A percentile compares a stretch with the other conserved stretches of the same genome.
These are phyloP conservation scores for Lochmaea crataegi DNA, from an alignment of 2,888 invertebrate genomes.

Conservation along the genomic window DNA sequence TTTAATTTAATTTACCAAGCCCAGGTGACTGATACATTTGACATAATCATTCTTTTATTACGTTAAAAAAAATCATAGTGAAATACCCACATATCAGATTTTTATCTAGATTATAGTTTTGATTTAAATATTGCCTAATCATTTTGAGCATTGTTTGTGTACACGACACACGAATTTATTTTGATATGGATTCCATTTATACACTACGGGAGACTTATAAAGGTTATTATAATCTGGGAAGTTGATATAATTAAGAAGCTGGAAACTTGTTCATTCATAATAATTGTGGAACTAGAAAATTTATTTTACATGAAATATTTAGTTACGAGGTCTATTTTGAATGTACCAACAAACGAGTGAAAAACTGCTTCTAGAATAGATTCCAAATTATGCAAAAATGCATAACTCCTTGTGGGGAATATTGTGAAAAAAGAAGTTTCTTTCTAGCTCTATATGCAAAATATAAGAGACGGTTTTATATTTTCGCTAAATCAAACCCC, in stretches of 20 bases:
- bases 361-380: too few relatives aligned
- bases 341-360: too few relatives aligned
- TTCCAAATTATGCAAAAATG: too few relatives aligned
- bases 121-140: slow-evolving; percentile 28
- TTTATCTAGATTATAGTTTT: slow-evolving; percentile 25
- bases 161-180: neutral
- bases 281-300: too few relatives aligned
- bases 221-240: neutral
- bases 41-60: slow-evolving; percentile 30
- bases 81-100: slow-evolving; percentile 27
- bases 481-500: neutral
- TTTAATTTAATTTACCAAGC: slow-evolving; percentile 28
- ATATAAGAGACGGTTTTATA: too few relatives aligned
- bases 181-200: neutral
- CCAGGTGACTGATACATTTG: slow-evolving; percentile 22
- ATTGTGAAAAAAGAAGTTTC: too few relatives aligned
- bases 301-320: too few relatives aligned
- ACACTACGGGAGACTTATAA: neutral
- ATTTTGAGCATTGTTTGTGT: slow-evolving; percentile 16
- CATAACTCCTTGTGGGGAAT: too few relatives aligned
- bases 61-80: slow-evolving; percentile 17
- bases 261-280: neutral
- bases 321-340: too few relatives aligned
- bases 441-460: too few relatives aligned
- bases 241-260: neutral